Conservation (phyloP, 2,888 invertebrate genomes). For the Drosophila nr. perissopoda region DNA sequence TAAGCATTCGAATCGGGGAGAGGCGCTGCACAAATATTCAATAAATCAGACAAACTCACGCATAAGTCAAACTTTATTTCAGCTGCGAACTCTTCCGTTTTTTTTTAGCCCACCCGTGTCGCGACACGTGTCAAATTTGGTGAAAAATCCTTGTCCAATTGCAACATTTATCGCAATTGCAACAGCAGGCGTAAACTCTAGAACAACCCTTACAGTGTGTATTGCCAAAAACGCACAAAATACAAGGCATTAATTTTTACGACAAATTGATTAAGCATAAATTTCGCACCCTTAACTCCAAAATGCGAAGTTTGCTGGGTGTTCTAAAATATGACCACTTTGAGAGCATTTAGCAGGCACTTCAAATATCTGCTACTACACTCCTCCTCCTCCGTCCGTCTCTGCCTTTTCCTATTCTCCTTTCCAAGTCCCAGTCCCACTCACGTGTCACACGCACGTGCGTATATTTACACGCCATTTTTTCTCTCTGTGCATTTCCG, state of each 20-base stretch:
- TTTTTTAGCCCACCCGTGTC: constrained; percentile 27
- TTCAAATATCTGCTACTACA: constrained; percentile 56
- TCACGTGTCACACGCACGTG: constrained; percentile 83
- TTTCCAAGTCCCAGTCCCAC: constrained; percentile 49
- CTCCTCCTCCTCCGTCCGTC: not conserved
- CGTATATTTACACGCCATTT: constrained; percentile 80
- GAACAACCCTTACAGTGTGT: constrained; percentile 45
- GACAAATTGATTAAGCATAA: constrained; percentile 84
- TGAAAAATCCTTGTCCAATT: constrained; percentile 39
- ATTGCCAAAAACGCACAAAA: constrained; percentile 20
- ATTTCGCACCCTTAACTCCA: constrained; percentile 67
- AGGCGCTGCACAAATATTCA: constrained; percentile 28
- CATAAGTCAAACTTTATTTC: constrained; percentile 44
- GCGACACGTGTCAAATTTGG: constrained; percentile 68
- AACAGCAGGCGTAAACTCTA: constrained; percentile 19
- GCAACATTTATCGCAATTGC: constrained; percentile 66
- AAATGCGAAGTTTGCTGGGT: constrained; percentile 7
- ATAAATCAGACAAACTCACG: constrained; percentile 63
- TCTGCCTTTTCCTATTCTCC: not conserved
- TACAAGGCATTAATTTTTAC: constrained; percentile 82
- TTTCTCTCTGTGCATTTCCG: constrained; percentile 20
- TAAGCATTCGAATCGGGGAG: constrained; percentile 53
- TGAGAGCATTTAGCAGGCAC: constrained; percentile 82
- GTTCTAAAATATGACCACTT: constrained; percentile 62
- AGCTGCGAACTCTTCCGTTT: constrained; percentile 10